Base-by-base conservation (phyloP, 2,113 vertebrate genomes). In the Calypte anna region DNA sequence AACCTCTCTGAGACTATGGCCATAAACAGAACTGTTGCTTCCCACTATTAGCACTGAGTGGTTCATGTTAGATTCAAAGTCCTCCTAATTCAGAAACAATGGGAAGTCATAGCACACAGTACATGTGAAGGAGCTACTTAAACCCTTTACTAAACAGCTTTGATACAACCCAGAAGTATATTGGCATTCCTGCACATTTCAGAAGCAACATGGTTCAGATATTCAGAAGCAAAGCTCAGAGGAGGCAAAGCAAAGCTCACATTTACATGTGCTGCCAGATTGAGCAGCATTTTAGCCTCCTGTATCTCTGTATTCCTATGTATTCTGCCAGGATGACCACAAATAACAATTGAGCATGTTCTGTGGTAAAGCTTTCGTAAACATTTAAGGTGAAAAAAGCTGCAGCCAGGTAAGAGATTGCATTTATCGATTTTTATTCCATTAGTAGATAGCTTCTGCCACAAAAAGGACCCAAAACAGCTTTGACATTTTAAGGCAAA, bases 351-450 rank as follows among this genome's bases (percentile, higher is more conserved):
- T 36, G 44, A 86, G 54, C 40, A 30, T 18, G 31, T 21, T 36
- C 74, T 81, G 51, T 70, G 36, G 59, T 36, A 75, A 57, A 86
- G 30, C 66, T 84, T 86, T 74, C 50, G 72, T 58, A 66, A 83
- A 85, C 21, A 25, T 50, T 54, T 58, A 11, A 11, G 23, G 54
- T 84, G 68, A 86, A 82, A 77, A 74, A 57, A 82, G 28, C 70
- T 86, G 51, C 59, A 36, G 22, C 75, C 18, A 53, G 22, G 13
- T 8, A 10, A 75, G 44, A 80, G 13, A 53, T 9, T 48, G 28
- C 5, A 55, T 85, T 82, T 91, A 73, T 77, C 75, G 84, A 92
- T 91, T 94, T 92, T 88, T 55, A 77, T 67, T 91, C 82, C 88
- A 80, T 92, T 93, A 92, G 74, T 31, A 89, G 67, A 46, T 68